Conservation (phyloP, 2,888 invertebrate species). For the Tetrapedia diversipes region DNA sequence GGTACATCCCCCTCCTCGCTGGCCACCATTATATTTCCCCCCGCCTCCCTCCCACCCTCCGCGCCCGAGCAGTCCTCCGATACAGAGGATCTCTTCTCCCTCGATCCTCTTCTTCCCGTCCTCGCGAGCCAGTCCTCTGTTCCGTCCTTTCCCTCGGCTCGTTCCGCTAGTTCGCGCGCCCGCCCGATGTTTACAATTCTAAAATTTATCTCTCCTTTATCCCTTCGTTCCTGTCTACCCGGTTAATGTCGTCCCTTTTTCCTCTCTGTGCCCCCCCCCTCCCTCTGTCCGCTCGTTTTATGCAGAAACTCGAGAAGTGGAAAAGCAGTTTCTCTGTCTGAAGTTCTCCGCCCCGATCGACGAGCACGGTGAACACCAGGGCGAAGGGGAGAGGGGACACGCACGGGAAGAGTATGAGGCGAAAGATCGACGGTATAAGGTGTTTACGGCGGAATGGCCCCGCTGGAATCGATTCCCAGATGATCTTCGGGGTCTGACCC, state of each 20-base stretch:
- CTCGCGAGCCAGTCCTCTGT: no score
- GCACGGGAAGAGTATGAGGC: not conserved
- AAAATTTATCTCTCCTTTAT: constrained; percentile 65
- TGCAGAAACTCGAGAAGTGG: constrained; percentile 27
- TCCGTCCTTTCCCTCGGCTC: not conserved
- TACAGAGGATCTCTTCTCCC: constrained; percentile 46
- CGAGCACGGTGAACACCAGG: no score
- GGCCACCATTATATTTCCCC: constrained; percentile 72
- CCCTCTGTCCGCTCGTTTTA: constrained; percentile 22
- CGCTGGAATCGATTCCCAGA: constrained; percentile 26
- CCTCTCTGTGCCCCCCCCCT: not conserved
- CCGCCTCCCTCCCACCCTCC: constrained; percentile 40
- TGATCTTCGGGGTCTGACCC: not conserved
- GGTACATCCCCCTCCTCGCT: constrained; percentile 57
- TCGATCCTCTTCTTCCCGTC: constrained; percentile 13
- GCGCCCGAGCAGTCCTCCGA: no score
- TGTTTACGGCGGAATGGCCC: constrained; percentile 7
- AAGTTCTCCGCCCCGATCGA: no score
- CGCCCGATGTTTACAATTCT: constrained; percentile 55
- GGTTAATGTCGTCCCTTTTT: constrained; percentile 34
- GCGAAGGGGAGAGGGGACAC: not conserved
- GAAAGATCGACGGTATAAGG: not conserved
- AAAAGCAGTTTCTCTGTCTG: not conserved
- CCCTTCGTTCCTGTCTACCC: constrained; percentile 47
- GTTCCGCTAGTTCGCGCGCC: constrained; percentile 46